Base-by-base conservation (phyloP, 1,140 invertebrate genomes). In the Vanessa tameamea region DNA sequence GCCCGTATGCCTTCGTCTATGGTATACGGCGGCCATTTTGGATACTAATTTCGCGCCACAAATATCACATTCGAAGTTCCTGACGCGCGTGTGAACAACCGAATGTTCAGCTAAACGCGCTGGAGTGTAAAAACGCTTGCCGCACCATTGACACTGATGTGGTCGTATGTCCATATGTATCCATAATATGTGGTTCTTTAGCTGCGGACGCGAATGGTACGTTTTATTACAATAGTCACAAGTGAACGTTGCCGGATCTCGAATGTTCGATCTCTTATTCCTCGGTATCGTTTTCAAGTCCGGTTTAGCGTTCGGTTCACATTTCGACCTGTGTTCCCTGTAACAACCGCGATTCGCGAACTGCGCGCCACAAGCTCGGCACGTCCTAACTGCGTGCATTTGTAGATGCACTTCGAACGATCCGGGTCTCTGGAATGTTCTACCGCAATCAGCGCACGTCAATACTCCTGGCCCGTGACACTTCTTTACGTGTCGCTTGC, bases 1-100 rank as follows among this genome's bases (percentile, higher is more conserved):
- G 0, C 96, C 97, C 0, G 97, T 98, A 80, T 98, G 95, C 26
- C 91, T 66, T 48, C 92, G 81, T 72, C 87, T 87, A 69, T 93
- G 92, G 69, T 93, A 89, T 3, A 93, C 82, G 3, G 86, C 85
- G 0, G 92, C 92, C 87, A 92, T 93, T 76, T 89, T 90, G 64
- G 88, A 90, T 1, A 93, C 89, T 15, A 93, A 79, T 73, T 88
- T 88, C 13, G 82, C 84, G 4, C 87, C 91, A 80, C 93, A 94
- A 69, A 93, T 87, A 53, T 93, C 88, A 80, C 93, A 94, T 73
- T 86, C 87, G 65, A 92, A 93, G 53, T 92, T 92, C 57, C 90
- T 80, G 43, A 86, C 90, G 15, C 92, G 81, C 4, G 91, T 93
- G 68, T 94, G 93, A 0, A 93, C 92, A 0, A 93, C 81, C 2